Percentiles rank a stretch among this genome's conserved stretches.
These are phyloP conservation scores for Antechinus stuartii DNA, from an alignment of 2,113 vertebrate genomes.

Conservation along the genomic window DNA sequence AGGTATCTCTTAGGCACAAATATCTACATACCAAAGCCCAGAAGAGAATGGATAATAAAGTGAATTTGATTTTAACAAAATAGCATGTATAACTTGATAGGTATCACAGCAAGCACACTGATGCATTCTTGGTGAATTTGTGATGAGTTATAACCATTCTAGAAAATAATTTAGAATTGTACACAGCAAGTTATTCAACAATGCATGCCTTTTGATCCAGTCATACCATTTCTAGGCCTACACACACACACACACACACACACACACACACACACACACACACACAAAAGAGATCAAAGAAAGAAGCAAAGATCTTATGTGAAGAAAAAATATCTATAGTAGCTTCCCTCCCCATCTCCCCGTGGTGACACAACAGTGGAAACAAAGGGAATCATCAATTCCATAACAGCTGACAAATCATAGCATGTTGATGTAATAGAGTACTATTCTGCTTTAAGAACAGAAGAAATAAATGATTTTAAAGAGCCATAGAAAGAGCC, in stretches of 20 bases:
- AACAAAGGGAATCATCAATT: background rate
- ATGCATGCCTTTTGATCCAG: background rate
- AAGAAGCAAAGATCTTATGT: background rate
- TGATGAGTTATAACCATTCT: background rate
- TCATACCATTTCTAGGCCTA: background rate
- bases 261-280: too few relatives aligned
- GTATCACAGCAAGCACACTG: background rate
- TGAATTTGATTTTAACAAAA: background rate
- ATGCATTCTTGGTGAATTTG: background rate
- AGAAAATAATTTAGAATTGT: background rate
- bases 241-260: too few relatives aligned
- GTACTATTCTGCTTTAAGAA: background rate
- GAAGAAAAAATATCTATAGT: background rate
- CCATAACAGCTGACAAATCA: background rate
- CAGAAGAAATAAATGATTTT: background rate
- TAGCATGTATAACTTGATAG: background rate
- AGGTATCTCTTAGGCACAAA: background rate
- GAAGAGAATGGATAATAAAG: background rate
- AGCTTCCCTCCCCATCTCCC: background rate
- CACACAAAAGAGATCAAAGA: background rate
- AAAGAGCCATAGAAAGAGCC: background rate
- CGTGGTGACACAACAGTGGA: background rate
- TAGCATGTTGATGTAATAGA: background rate
- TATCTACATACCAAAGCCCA: background rate
- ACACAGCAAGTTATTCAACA: background rate